phyloP scores from a whole-genome alignment of 2,797 vertebrate genomes.

The Macrochelys suwanniensis region DNA sequence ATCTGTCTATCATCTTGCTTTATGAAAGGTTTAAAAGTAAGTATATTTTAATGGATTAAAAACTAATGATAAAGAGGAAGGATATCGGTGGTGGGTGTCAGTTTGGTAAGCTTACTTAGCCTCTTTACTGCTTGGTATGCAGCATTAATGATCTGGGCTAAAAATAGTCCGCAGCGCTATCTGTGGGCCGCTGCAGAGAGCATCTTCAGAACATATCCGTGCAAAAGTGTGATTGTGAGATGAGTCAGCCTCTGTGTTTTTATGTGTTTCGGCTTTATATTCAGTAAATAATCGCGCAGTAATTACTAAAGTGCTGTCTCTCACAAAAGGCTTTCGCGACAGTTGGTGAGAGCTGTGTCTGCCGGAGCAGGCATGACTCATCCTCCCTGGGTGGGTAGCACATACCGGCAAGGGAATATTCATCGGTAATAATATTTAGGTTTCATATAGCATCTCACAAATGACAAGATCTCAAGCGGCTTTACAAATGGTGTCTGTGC shows the following conservation, averaged over 20 bases:
- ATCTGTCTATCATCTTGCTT: background rate
- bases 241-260: slow-evolving; percentile 60
- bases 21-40: background rate
- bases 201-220: slow-evolving; percentile 27
- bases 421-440: background rate
- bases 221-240: slow-evolving; percentile 37
- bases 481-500: background rate
- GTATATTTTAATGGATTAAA: background rate
- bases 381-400: slow-evolving; percentile 32
- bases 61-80: slow-evolving; percentile 28
- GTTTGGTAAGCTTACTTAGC: background rate
- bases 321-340: slow-evolving; percentile 44
- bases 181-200: background rate
- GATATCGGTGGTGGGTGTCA: background rate
- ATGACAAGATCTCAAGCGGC: fast-evolving
- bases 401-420: slow-evolving; percentile 11
- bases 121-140: slow-evolving; percentile 59
- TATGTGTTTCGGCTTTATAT: slow-evolving; percentile 31
- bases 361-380: slow-evolving; percentile 63
- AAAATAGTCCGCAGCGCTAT: slow-evolving; percentile 76
- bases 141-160: slow-evolving; percentile 77
- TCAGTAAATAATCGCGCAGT: slow-evolving; percentile 28
- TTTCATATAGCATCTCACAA: fast-evolving
- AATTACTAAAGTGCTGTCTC: slow-evolving; percentile 9
- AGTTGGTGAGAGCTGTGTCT: slow-evolving; percentile 39